Percentiles rank a stretch among this genome's conserved stretches.
These are phyloP conservation scores for Phortica magna DNA, from an alignment of 2,888 invertebrate species.

Conservation along the genomic window DNA sequence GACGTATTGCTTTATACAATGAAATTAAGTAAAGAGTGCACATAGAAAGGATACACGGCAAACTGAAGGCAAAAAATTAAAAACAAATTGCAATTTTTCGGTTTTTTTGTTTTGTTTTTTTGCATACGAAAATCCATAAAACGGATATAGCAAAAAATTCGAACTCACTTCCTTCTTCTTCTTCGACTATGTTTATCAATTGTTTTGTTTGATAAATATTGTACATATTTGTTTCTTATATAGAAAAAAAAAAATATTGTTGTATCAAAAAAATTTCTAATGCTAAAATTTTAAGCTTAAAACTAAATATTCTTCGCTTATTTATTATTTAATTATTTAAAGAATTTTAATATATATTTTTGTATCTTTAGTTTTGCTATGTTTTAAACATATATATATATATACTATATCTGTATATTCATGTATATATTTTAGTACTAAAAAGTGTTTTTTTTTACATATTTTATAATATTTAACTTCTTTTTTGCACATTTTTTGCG, in stretches of 20 bases:
- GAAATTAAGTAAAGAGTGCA: too few relatives aligned
- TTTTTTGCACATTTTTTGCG: not conserved
- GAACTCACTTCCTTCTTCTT: too few relatives aligned
- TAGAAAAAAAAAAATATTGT: too few relatives aligned
- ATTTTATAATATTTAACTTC: not conserved
- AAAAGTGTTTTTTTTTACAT: not conserved
- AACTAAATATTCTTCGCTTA: conserved; percentile 10
- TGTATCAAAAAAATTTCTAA: too few relatives aligned
- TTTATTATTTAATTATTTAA: conserved; percentile 41
- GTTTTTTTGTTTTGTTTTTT: conserved; percentile 46
- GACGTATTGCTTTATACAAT: too few relatives aligned
- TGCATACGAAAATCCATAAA: conserved; percentile 60
- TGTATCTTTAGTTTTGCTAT: not conserved
- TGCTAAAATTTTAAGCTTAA: too few relatives aligned
- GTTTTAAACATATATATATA: not conserved
- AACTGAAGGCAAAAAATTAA: not conserved
- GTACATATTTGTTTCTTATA: not conserved
- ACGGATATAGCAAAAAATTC: conserved; percentile 46
- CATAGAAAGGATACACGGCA: too few relatives aligned
- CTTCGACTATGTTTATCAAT: too few relatives aligned
- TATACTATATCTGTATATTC: not conserved
- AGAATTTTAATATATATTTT: conserved; percentile 41
- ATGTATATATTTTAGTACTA: not conserved
- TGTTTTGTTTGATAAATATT: not conserved
- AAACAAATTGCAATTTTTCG: not conserved